phyloP scores from a whole-genome alignment of 2,888 invertebrate genomes.

The Nebria salina region DNA sequence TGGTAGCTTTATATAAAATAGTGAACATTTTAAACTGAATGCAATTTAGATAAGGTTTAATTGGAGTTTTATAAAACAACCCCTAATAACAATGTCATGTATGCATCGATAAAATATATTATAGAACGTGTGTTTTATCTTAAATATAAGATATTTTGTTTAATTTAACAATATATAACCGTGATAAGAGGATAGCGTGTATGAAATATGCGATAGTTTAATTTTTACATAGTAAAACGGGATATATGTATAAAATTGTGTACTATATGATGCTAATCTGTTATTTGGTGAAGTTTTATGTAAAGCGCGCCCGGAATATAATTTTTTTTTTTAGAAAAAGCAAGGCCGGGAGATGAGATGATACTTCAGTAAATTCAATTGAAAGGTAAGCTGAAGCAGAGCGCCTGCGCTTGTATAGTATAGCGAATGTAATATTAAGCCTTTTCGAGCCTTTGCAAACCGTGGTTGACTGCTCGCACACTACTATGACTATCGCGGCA shows the following conservation, averaged over 20 bases:
- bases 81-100: no score
- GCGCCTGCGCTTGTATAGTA: neutral
- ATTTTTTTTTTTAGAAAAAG: neutral
- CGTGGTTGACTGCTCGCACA: conserved; percentile 3
- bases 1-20: no score
- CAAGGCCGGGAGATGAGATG: neutral
- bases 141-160: no score
- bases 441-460: neutral
- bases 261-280: neutral
- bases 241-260: neutral
- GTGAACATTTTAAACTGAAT: no score
- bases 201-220: neutral
- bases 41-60: no score
- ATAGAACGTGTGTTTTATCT: no score
- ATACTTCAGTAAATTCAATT: conserved; percentile 16
- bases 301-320: neutral
- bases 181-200: no score
- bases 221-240: neutral
- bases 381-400: neutral
- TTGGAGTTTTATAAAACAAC: no score
- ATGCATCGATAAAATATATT: no score
- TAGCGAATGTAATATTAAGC: neutral
- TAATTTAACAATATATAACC: no score
- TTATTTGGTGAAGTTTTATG: neutral
- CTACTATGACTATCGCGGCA: neutral